These are phyloP conservation scores for Eueides isabella DNA, from an alignment of 1,140 invertebrate genomes.

Conservation along the genomic window DNA sequence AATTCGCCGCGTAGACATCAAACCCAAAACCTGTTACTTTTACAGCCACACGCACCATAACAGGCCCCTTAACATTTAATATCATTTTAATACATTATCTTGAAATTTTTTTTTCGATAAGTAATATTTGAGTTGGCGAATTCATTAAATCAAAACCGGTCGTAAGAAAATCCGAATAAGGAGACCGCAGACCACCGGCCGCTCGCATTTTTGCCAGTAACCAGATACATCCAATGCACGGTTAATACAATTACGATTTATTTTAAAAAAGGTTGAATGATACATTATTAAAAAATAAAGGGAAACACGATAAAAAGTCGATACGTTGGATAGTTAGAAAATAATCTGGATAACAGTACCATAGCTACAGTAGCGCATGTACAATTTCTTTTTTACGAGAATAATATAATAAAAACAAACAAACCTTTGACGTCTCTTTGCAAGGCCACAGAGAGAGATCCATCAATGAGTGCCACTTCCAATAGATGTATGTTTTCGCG, in stretches of 20 bases:
- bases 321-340: neutral
- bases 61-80: too few species aligned
- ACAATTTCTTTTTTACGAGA: neutral
- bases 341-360: too few species aligned
- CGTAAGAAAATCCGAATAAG: constrained; percentile 41
- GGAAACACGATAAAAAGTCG: neutral
- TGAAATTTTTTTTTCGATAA: neutral
- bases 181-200: constrained; percentile 48
- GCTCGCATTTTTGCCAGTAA: constrained; percentile 63
- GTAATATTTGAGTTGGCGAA: neutral
- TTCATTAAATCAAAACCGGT: constrained; percentile 57
- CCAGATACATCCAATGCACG: constrained; percentile 45
- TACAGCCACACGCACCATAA: too few species aligned
- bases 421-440: constrained; percentile 74
- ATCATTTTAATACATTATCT: too few species aligned
- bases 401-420: constrained; percentile 36
- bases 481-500: constrained; percentile 76
- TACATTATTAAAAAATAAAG: neutral
- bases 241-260: constrained; percentile 17
- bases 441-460: constrained; percentile 59
- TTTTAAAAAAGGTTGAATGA: neutral
- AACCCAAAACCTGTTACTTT: too few species aligned
- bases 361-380: neutral
- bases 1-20: too few species aligned
- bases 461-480: constrained; percentile 67